Evolutionary conservation across 1,140 invertebrate species (phyloP), one percentile per base, ranked within the genome.

Genomic region (Drosophila ogumai): DNA sequence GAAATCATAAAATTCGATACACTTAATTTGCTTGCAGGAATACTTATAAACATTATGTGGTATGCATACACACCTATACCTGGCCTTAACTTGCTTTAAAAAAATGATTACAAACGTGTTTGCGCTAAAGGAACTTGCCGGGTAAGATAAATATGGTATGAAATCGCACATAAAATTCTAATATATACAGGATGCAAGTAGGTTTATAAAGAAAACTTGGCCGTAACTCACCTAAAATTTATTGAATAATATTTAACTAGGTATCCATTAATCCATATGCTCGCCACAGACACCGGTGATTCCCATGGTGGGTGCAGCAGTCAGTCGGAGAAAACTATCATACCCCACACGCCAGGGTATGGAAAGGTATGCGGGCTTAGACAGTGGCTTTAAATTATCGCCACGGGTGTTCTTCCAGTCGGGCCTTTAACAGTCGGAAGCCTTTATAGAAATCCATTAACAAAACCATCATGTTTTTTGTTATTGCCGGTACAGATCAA

Each of bases 381-480:
- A 52, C 71, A 60, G 67, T 73, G 71, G 75, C 74, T 69, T 78
- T 69, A 78, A 78, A 78, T 78, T 78, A 78, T 76, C 75, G 75
- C 75, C 74, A 76, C 75, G 65, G 75, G 75, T 77, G 64, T 69
- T 78, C 65, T 28, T 40, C 32, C 52, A 78, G 76, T 54, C 75
- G 75, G 74, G 56, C 68, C 57, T 75, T 78, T 69, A 78, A 78
- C 75, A 78, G 75, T 78, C 67, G 57, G 65, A 78, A 56, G 66
- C 64, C 75, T 78, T 78, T 78, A 61, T 78, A 69, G 64, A 78
- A 78, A 78, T 78, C 75, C 75, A 78, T 78, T 71, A 78, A 78
- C 75, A 78, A 78, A 69, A 78, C 75, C 75, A 78, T 78, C 52
- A 69, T 78, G 64, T 43, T 77, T 78, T 78, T 78, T 78, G 57